Conservation (phyloP, 2,888 invertebrate species). For the Melieria crassipennis region DNA sequence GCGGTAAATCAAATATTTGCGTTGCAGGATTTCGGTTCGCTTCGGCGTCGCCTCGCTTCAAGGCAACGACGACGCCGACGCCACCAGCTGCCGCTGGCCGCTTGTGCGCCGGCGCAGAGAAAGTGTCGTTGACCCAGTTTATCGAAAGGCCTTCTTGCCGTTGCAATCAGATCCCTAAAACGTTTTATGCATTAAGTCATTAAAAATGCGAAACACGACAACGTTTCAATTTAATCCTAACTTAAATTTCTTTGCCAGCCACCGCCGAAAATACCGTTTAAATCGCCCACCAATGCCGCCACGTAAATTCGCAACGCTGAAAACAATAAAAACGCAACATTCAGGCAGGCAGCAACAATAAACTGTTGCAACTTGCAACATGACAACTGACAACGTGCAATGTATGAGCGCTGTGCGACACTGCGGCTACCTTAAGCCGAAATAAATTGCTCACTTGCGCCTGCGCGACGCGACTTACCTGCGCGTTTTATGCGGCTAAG, state of each 20-base stretch:
- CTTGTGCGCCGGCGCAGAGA: slow-evolving; percentile 1
- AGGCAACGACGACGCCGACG: background rate
- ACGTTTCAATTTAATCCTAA: no score
- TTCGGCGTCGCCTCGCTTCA: slow-evolving; percentile 7
- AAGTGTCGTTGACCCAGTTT: slow-evolving; percentile 23
- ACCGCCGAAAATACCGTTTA: no score
- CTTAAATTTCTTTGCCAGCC: no score
- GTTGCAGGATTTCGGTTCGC: slow-evolving; percentile 31
- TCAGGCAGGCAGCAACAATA: slow-evolving; percentile 13
- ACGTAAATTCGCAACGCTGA: no score
- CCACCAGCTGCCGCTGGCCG: no score
- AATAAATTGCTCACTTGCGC: slow-evolving; percentile 23
- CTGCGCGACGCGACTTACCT: background rate
- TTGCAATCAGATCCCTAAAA: no score
- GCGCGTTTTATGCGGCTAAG: no score
- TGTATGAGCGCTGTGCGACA: slow-evolving; percentile 22
- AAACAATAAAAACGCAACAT: no score
- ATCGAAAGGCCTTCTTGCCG: no score
- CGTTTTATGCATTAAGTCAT: slow-evolving; percentile 19
- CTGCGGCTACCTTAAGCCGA: slow-evolving; percentile 24
- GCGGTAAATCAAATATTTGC: slow-evolving; percentile 58
- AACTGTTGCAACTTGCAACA: slow-evolving; percentile 32
- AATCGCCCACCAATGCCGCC: no score
- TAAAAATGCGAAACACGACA: slow-evolving; percentile 2
- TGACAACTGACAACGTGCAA: slow-evolving; percentile 39